phyloP scores from a whole-genome alignment of 2,797 vertebrate genomes.

The Hafferia zeledoni region DNA sequence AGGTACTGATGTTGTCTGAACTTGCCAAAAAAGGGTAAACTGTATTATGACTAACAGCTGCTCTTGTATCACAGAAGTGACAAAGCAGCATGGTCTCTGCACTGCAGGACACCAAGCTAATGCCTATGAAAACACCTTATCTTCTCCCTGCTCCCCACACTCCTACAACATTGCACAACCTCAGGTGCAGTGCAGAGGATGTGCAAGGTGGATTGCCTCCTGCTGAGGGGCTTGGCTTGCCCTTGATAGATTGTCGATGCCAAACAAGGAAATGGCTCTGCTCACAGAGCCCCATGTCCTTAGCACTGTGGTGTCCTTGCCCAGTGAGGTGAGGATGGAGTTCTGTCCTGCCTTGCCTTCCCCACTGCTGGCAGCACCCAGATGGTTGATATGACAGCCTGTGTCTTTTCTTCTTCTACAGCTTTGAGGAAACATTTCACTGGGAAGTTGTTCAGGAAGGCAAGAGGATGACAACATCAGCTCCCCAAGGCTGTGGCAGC shows the following conservation, averaged over 20 bases:
- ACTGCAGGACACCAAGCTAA: not conserved
- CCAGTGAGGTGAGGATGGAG: not conserved
- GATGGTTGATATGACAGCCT: not conserved
- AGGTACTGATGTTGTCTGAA: not conserved
- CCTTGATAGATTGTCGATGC: not conserved
- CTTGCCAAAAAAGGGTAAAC: not conserved
- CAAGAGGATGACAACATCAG: rapidly evolving
- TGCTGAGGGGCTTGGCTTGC: not conserved
- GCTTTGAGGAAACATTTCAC: not conserved
- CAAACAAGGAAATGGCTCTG: not conserved
- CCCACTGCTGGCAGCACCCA: not conserved
- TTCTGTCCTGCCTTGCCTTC: not conserved
- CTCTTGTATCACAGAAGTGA: not conserved
- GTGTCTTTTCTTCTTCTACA: constrained; percentile 26
- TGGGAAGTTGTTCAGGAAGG: constrained; percentile 25
- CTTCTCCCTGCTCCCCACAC: not conserved
- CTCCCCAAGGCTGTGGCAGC: not conserved
- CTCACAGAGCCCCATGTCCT: not conserved
- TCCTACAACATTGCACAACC: not conserved
- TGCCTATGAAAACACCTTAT: not conserved
- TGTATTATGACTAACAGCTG: not conserved
- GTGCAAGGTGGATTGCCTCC: not conserved
- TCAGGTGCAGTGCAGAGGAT: not conserved
- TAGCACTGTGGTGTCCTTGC: not conserved
- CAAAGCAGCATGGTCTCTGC: not conserved